These are phyloP conservation scores for Diplazon laetatorius DNA, from an alignment of 2,888 invertebrate species.

Conservation along the genomic window DNA sequence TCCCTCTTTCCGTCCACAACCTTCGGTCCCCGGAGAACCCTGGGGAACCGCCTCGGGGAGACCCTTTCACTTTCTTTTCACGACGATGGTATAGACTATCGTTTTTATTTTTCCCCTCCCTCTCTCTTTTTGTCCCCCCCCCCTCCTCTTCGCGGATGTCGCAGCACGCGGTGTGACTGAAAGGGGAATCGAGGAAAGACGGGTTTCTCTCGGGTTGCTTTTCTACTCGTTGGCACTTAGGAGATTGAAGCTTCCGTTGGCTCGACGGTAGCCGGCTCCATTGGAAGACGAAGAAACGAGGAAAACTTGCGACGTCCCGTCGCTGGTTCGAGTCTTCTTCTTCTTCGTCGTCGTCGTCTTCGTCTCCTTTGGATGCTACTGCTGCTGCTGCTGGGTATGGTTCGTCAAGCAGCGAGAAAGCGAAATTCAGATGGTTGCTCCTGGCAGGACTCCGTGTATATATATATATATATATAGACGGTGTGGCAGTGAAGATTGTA, in stretches of 20 bases:
- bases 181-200: constrained; percentile 14
- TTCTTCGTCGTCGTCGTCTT: background rate
- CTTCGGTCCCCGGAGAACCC: constrained; percentile 18
- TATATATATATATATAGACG: background rate
- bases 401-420: constrained; percentile 10
- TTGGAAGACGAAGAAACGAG: constrained; percentile 20
- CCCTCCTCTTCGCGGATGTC: constrained; percentile 42
- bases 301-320: constrained; percentile 18
- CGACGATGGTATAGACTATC: constrained; percentile 14
- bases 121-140: constrained; percentile 22
- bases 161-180: background rate
- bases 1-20: constrained; percentile 5
- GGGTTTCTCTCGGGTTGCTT: constrained; percentile 19
- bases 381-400: constrained; percentile 6
- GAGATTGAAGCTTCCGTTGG: constrained; percentile 66
- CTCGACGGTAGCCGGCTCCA: too few relatives aligned
- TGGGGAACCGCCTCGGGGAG: background rate
- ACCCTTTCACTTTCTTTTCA: constrained; percentile 55
- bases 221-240: constrained; percentile 64
- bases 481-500: background rate
- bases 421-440: background rate
- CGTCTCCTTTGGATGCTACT: background rate
- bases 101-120: constrained; percentile 4
- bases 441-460: constrained; percentile 3
- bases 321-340: too few relatives aligned